Conservation (phyloP, 2,797 vertebrate species). For the Peromyscus eremicus region DNA sequence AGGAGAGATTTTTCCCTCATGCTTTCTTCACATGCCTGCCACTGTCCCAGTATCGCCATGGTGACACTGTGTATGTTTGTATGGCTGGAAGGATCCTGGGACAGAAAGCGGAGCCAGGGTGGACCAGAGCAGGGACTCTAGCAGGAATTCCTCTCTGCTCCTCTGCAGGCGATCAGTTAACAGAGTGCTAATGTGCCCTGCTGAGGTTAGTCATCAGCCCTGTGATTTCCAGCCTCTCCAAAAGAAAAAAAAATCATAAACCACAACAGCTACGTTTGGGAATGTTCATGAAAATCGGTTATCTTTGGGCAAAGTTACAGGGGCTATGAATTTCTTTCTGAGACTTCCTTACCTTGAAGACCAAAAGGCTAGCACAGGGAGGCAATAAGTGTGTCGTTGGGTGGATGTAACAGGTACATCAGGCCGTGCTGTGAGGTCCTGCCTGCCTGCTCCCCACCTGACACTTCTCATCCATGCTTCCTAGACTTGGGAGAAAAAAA, state of each 20-base stretch:
- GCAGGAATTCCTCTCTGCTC: slow-evolving; percentile 85
- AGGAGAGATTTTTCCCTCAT: slow-evolving; percentile 80
- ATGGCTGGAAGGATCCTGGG: slow-evolving; percentile 73
- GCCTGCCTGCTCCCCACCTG: too few species aligned
- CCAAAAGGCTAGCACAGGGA: not conserved
- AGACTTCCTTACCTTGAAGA: not conserved
- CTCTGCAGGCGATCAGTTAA: slow-evolving; percentile 80
- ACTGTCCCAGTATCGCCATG: slow-evolving; percentile 83
- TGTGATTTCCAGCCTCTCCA: slow-evolving; percentile 73
- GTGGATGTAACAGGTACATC: too few species aligned
- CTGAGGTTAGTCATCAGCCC: slow-evolving; percentile 81
- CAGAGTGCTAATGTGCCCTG: slow-evolving; percentile 76
- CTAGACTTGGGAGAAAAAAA: not conserved
- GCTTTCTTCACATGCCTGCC: slow-evolving; percentile 76
- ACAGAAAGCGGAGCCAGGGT: slow-evolving; percentile 86
- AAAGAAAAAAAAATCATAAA: slow-evolving; percentile 56
- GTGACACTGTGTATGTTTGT: slow-evolving; percentile 88
- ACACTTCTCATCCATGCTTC: not conserved
- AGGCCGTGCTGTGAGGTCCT: not conserved
- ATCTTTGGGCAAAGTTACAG: not conserved
- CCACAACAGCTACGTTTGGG: slow-evolving; percentile 63
- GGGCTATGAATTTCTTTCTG: not conserved
- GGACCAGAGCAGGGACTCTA: slow-evolving; percentile 81
- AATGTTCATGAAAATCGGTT: slow-evolving; percentile 20
- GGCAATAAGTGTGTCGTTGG: not conserved